A percentile compares a stretch with the other conserved stretches of the same genome.
phyloP scores from a whole-genome alignment of 2,113 vertebrate species.

The Thymallus thymallus region DNA sequence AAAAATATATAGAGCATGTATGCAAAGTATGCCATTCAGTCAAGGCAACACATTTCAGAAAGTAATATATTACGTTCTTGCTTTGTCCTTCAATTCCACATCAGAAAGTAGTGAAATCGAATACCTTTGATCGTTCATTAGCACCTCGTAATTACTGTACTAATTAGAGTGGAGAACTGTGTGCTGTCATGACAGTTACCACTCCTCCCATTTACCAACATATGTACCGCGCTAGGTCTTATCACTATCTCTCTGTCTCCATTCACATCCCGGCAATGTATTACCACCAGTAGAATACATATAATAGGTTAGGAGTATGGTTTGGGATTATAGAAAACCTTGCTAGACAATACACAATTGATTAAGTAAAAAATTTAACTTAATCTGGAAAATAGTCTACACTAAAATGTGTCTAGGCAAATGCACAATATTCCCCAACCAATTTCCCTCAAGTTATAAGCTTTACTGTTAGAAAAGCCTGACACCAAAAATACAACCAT shows the following conservation, averaged over 20 bases:
- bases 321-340: background rate
- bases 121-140: conserved; percentile 88
- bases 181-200: conserved; percentile 77
- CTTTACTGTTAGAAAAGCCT: background rate
- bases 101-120: conserved; percentile 63
- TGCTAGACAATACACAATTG: too few species aligned
- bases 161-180: conserved; percentile 85
- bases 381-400: too few species aligned
- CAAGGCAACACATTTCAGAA: background rate
- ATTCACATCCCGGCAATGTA: background rate
- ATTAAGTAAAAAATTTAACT: too few species aligned
- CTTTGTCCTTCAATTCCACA: background rate
- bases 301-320: background rate
- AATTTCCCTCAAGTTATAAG: background rate
- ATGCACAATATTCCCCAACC: background rate
- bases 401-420: background rate
- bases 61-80: background rate
- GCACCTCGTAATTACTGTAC: conserved; percentile 89
- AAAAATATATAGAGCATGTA: background rate
- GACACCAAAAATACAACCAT: background rate
- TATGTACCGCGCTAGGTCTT: conserved; percentile 22
- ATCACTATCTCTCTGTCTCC: background rate
- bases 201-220: conserved; percentile 73
- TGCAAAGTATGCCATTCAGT: background rate
- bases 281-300: background rate